These are phyloP conservation scores for Microplitis demolitor DNA, from an alignment of 1,140 invertebrate species.

Conservation along the genomic window DNA sequence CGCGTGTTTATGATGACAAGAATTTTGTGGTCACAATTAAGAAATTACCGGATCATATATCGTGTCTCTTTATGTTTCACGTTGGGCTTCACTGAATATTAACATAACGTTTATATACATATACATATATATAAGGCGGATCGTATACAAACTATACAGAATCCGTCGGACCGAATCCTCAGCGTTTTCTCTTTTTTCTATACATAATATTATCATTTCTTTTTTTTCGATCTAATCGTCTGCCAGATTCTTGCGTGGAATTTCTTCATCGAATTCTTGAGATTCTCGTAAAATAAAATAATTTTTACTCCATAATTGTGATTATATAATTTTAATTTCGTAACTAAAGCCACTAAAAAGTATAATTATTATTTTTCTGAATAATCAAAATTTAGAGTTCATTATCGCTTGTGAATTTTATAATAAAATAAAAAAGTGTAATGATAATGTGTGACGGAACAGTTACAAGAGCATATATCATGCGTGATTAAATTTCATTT, in stretches of 20 bases:
- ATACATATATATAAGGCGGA: conserved; percentile 47
- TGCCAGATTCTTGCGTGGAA: conserved; percentile 13
- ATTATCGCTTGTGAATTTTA: too few species aligned
- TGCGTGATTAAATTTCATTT: conserved; percentile 34
- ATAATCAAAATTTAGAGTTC: too few species aligned
- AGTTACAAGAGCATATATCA: conserved; percentile 27
- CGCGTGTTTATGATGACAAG: conserved; percentile 57
- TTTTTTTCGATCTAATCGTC: background rate
- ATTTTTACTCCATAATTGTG: background rate
- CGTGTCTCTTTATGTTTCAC: conserved; percentile 53
- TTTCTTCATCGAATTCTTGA: conserved; percentile 33
- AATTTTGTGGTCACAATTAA: conserved; percentile 60
- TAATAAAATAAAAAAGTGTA: background rate
- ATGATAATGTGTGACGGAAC: conserved; percentile 20
- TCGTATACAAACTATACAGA: conserved; percentile 12
- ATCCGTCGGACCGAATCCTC: conserved; percentile 34
- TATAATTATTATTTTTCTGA: background rate
- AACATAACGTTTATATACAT: conserved; percentile 25
- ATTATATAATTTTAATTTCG: background rate
- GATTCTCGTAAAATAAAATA: conserved; percentile 28
- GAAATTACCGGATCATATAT: conserved; percentile 61
- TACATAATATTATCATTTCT: background rate
- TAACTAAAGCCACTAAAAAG: too few species aligned
- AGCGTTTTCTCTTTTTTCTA: background rate
- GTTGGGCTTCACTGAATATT: background rate